Conservation (phyloP, 2,888 invertebrate species). For the Hedychridium roseum region DNA sequence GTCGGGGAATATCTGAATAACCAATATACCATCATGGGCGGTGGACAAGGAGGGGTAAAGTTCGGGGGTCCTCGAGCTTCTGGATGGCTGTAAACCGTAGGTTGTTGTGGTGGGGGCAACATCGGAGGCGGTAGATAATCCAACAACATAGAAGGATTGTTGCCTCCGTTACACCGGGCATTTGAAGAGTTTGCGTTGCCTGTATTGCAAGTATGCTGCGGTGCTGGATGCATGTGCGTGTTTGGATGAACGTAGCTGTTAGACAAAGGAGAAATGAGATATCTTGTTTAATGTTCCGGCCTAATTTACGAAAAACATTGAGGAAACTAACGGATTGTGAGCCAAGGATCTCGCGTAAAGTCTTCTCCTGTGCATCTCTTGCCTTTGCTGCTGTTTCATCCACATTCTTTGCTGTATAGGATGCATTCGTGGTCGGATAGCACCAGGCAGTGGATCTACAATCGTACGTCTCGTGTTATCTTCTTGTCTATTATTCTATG, state of each 20-base stretch:
- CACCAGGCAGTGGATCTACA: slow-evolving; percentile 30
- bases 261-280: slow-evolving; percentile 2
- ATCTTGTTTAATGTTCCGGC: slow-evolving; percentile 2
- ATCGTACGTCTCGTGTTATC: too few relatives aligned
- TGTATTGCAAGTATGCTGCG: slow-evolving; percentile 39
- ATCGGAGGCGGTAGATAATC: slow-evolving; percentile 36
- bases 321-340: slow-evolving; percentile 41
- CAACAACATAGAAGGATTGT: slow-evolving; percentile 26
- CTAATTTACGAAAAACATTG: slow-evolving; percentile 1
- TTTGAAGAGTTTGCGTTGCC: slow-evolving; percentile 40
- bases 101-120: slow-evolving; percentile 59
- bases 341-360: slow-evolving; percentile 42
- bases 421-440: slow-evolving; percentile 69
- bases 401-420: slow-evolving; percentile 78
- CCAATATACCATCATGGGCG: slow-evolving; percentile 36
- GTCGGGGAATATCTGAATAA: background rate
- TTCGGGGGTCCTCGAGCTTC: slow-evolving; percentile 55
- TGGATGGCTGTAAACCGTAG: slow-evolving; percentile 64
- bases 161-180: slow-evolving; percentile 41
- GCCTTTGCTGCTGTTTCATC: slow-evolving; percentile 77
- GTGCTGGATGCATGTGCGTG: slow-evolving; percentile 42
- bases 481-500: too few relatives aligned
- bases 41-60: slow-evolving; percentile 46
- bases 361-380: slow-evolving; percentile 68
- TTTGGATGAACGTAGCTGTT: slow-evolving; percentile 43